These are phyloP conservation scores for Macropus fuliginosus DNA, from an alignment of 2,797 vertebrate species.

Conservation along the genomic window DNA sequence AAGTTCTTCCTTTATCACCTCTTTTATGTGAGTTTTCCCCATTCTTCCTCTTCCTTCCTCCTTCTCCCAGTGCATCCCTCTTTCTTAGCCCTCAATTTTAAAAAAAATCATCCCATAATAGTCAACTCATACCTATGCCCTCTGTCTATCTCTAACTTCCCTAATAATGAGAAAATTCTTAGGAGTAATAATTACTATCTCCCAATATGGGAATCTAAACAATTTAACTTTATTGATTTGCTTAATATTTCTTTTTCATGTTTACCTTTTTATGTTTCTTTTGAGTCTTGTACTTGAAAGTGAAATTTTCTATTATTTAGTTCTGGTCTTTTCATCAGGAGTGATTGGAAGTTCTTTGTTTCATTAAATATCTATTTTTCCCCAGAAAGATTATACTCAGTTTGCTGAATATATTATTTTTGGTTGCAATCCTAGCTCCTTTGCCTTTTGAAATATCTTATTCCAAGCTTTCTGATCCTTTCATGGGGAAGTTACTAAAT, in stretches of 20 bases:
- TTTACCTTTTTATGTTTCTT: not conserved
- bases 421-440: not conserved
- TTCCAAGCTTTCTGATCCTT: not conserved
- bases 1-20: not conserved
- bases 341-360: too few species aligned
- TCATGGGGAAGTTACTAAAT: not conserved
- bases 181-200: not conserved
- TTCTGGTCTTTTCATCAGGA: not conserved
- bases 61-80: not conserved
- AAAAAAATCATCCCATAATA: not conserved
- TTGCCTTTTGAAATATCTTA: not conserved
- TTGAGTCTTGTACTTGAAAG: not conserved
- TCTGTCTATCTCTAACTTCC: not conserved
- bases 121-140: not conserved
- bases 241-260: not conserved
- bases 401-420: not conserved
- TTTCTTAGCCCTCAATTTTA: not conserved
- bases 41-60: not conserved
- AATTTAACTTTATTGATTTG: not conserved
- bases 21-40: not conserved
- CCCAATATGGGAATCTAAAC: not conserved
- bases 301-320: not conserved
- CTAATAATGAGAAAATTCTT: not conserved
- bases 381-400: not conserved
- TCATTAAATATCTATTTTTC: too few species aligned